A percentile compares a stretch with the other conserved stretches of the same genome.
Conservation (phyloP, 2,888 invertebrate species). For the Pandemis heparana region DNA sequence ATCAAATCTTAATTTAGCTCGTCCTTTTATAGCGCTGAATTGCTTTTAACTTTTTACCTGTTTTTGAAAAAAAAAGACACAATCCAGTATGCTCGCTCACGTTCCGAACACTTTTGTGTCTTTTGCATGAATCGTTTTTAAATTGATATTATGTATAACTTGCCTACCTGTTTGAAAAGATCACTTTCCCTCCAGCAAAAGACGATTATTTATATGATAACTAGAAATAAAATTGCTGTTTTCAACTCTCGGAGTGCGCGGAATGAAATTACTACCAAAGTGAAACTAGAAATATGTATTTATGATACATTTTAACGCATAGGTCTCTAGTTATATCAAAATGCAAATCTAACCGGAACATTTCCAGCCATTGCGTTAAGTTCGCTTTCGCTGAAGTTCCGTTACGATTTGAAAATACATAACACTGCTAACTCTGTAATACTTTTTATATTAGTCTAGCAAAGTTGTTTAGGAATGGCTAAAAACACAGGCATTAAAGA, state of each 20-base stretch:
- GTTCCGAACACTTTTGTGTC: constrained; percentile 63
- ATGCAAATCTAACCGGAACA: constrained; percentile 5
- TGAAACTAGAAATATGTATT: constrained; percentile 30
- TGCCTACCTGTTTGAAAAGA: constrained; percentile 39
- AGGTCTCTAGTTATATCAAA: neutral
- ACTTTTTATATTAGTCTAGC: neutral
- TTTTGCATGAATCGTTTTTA: constrained; percentile 56
- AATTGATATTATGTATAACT: constrained; percentile 50
- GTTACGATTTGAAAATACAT: constrained; percentile 12
- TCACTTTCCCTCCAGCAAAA: constrained; percentile 59
- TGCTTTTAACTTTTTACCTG: constrained; percentile 9
- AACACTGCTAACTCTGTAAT: neutral
- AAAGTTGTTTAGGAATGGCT: constrained; percentile 2
- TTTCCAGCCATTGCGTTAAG: constrained; percentile 16
- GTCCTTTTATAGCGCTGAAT: neutral
- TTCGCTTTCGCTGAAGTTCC: constrained; percentile 32
- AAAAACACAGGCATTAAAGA: neutral
- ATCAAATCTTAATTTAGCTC: too few relatives aligned
- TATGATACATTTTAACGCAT: constrained; percentile 24
- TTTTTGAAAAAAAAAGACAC: constrained; percentile 11
- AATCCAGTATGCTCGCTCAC: constrained; percentile 52
- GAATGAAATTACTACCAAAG: neutral
- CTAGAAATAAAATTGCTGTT: neutral
- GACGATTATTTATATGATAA: neutral
- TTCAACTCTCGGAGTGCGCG: neutral